Conservation (phyloP, 2,888 invertebrate species). For the Monoplex corrugatus region DNA sequence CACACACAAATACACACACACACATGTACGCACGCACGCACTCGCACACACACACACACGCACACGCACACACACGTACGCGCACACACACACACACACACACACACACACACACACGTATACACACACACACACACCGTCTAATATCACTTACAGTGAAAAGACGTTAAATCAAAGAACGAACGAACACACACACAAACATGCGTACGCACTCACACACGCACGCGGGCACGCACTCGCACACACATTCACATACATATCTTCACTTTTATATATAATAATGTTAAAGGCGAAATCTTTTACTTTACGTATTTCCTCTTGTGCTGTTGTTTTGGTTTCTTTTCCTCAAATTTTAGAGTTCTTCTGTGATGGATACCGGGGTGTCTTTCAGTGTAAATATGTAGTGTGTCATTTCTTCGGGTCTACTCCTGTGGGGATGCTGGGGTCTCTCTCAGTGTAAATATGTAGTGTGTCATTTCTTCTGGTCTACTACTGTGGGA, state of each 20-base stretch:
- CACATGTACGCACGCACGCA: not conserved
- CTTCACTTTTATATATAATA: not conserved
- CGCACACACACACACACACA: not conserved
- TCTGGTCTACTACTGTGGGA: too few relatives aligned
- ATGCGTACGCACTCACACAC: not conserved
- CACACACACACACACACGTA: not conserved
- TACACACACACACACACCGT: constrained; percentile 12
- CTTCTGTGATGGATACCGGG: too few relatives aligned
- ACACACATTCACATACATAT: too few relatives aligned
- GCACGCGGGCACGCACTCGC: not conserved
- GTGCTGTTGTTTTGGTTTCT: not conserved
- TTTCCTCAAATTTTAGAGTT: too few relatives aligned
- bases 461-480: too few relatives aligned
- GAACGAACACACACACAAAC: not conserved
- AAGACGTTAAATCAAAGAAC: too few relatives aligned
- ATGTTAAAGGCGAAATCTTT: not conserved
- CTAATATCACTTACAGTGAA: too few relatives aligned
- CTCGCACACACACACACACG: constrained; percentile 3
- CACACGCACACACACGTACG: not conserved
- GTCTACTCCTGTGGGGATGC: too few relatives aligned
- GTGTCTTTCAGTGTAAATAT: too few relatives aligned
- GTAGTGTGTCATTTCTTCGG: too few relatives aligned
- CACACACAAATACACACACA: not conserved
- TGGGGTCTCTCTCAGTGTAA: too few relatives aligned
- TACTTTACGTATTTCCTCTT: too few relatives aligned